Evolutionary conservation across 2,888 invertebrate species (phyloP).

Genomic region (Eupithecia subumbrata): DNA sequence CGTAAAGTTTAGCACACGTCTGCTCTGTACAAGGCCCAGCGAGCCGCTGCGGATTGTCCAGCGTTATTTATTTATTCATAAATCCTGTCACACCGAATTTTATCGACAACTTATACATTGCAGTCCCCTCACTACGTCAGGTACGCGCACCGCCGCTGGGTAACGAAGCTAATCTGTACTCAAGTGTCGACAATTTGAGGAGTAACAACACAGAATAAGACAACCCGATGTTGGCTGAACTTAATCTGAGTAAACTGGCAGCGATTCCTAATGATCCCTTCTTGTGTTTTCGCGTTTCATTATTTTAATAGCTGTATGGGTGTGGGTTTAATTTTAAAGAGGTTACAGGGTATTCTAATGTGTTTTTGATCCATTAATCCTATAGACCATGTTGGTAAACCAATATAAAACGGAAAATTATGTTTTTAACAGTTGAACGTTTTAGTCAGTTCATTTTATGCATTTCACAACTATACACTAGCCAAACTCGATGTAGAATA

Average conservation of each 20-base stretch:
- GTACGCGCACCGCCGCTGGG: conserved; percentile 73
- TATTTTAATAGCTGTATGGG: conserved; percentile 19
- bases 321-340: background rate
- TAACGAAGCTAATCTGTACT: conserved; percentile 84
- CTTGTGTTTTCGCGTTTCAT: conserved; percentile 38
- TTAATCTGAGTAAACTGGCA: conserved; percentile 63
- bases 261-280: conserved; percentile 54
- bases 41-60: too few species aligned
- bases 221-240: conserved; percentile 65
- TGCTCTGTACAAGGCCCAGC: too few species aligned
- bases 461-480: too few species aligned
- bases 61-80: background rate
- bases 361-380: too few species aligned
- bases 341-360: background rate
- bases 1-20: too few species aligned
- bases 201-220: conserved; percentile 83
- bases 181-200: conserved; percentile 84
- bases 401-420: too few species aligned
- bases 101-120: conserved; percentile 31
- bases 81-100: conserved; percentile 4
- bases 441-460: too few species aligned
- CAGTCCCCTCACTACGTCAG: conserved; percentile 60
- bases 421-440: too few species aligned
- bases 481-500: too few species aligned
- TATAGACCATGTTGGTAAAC: too few species aligned